phyloP scores from a whole-genome alignment of 2,113 vertebrate species.

The Oryctolagus cuniculus region mOryCun1.1 NC_091432.1:60315501-60316000 shows the following conservation, averaged over 20 bases:
- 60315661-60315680: background rate
- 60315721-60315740: background rate
- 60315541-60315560: background rate
- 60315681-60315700: background rate
- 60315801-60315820: background rate
- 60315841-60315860: background rate
- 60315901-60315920: background rate
- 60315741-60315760: background rate
- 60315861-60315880: background rate
- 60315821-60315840: background rate
- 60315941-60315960: constrained; percentile 27
- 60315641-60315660: constrained; percentile 24
- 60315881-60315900: background rate
- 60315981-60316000: constrained; percentile 86
- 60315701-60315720: background rate
- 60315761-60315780: background rate
- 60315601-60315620: constrained; percentile 9
- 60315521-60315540: background rate
- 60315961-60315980: constrained; percentile 83
- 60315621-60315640: constrained; percentile 18
- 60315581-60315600: background rate
- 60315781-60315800: background rate
- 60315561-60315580: background rate
- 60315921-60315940: constrained; percentile 36
- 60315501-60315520: background rate